Percentiles rank a stretch among this genome's conserved stretches.
These are phyloP conservation scores for Nasonia vitripennis DNA, from an alignment of 1,140 invertebrate species.

Conservation along the genomic window DNA sequence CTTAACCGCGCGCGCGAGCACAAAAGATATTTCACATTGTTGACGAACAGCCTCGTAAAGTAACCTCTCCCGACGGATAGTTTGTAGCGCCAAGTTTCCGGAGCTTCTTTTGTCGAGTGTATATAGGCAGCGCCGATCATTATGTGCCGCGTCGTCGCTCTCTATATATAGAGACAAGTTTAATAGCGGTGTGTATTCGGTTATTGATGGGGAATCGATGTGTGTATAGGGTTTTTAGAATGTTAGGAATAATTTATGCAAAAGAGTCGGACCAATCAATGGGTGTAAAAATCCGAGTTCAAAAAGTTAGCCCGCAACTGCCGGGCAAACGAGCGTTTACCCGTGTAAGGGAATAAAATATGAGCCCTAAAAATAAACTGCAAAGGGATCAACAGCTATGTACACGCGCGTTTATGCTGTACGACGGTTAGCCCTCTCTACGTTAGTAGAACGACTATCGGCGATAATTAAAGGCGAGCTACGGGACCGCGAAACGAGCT, in stretches of 20 bases:
- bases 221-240: too few relatives aligned
- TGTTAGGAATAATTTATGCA: too few relatives aligned
- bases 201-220: background rate
- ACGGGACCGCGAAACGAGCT: conserved; percentile 31
- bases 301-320: background rate
- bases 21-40: conserved; percentile 41
- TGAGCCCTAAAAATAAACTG: conserved; percentile 8
- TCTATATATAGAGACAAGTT: background rate
- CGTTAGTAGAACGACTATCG: background rate
- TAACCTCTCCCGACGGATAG: background rate
- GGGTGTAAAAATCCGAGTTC: conserved; percentile 13
- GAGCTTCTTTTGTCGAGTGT: background rate
- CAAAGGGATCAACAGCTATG: background rate
- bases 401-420: background rate
- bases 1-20: background rate
- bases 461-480: conserved; percentile 43
- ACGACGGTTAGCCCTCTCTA: background rate
- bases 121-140: background rate
- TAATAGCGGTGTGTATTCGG: background rate
- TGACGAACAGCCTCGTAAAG: conserved; percentile 33
- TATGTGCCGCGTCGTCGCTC: background rate
- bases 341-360: conserved; percentile 31
- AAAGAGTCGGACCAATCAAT: background rate
- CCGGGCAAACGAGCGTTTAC: background rate
- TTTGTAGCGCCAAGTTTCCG: background rate